Percentiles rank a stretch among this genome's conserved stretches.
Conservation (phyloP, 2,797 vertebrate genomes). For the Dicrostonyx torquatus region DNA sequence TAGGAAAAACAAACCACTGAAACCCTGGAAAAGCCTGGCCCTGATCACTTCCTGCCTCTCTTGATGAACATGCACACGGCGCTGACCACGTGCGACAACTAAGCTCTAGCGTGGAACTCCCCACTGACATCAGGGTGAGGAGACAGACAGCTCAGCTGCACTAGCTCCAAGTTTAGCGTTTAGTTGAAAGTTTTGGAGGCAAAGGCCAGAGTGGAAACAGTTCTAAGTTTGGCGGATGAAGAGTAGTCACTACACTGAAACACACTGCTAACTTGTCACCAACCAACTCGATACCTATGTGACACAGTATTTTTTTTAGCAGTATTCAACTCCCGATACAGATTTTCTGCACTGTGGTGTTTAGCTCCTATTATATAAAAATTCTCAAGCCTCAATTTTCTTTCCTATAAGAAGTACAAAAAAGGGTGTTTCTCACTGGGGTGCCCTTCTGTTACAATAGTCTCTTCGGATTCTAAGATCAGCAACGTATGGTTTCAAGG, state of each 20-base stretch:
- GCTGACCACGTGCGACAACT: neutral
- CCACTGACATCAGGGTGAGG: neutral
- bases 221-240: neutral
- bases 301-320: slow-evolving; percentile 5
- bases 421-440: slow-evolving; percentile 1
- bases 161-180: neutral
- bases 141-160: neutral
- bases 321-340: neutral
- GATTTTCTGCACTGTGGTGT: slow-evolving; percentile 35
- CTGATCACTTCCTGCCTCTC: neutral
- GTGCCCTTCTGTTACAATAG: neutral
- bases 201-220: slow-evolving; percentile 2
- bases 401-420: neutral
- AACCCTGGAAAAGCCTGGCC: neutral
- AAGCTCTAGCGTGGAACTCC: neutral
- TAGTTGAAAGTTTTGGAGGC: slow-evolving; percentile 12
- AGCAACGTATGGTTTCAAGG: slow-evolving; percentile 1
- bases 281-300: neutral
- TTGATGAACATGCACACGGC: neutral
- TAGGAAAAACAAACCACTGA: neutral
- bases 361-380: neutral
- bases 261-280: neutral
- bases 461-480: neutral
- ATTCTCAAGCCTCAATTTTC: slow-evolving; percentile 51
- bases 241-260: neutral